Evolutionary conservation across 2,113 vertebrate species (phyloP), one percentile per base, ranked within the genome.

Genomic region (Centrocercus urophasianus): DNA sequence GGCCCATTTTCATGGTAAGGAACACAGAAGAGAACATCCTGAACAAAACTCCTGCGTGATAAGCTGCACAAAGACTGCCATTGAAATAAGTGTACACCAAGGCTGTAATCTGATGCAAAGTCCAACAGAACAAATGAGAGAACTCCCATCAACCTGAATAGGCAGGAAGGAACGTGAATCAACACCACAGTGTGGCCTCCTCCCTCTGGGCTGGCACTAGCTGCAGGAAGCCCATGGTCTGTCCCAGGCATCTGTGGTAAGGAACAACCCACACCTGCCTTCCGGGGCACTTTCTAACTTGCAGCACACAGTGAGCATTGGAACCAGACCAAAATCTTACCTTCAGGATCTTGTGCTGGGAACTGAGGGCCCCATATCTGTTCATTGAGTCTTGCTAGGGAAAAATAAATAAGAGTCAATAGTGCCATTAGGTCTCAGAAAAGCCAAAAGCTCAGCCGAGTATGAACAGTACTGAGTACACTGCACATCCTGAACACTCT

Each of bases 331-430:
- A 8, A 28, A 14, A 30, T 30, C 91, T 96, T 95, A 98, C 97
- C 97, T 98, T 98, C 64, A 98, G 93, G 34, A 98, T 97, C 93
- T 96, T 98, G 93, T 98, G 97, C 91, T 98, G 97, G 13, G 97
- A 97, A 6, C 96, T 98, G 32, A 98, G 95, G 15, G 97, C 97
- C 8, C 97, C 97, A 0, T 98, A 98, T 86, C 97, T 96, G 95
- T 98, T 98, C 97, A 98, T 97, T 17, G 98, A 97, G 38, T 98
- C 97, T 97, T 98, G 98, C 98, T 98, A 96, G 43, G 86, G 70
- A 67, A 72, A 64, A 43, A 72, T 45, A 84, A 57, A 14, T 32
- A n/a, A 75, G 45, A 47, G 28, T n/a, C 32, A 89, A 30, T 1
- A 89, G 36, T 3, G 40, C 1, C 5, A 1, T 93, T 13, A 91